phyloP scores from a whole-genome alignment of 2,113 vertebrate genomes.

The Neofelis nebulosa region DNA sequence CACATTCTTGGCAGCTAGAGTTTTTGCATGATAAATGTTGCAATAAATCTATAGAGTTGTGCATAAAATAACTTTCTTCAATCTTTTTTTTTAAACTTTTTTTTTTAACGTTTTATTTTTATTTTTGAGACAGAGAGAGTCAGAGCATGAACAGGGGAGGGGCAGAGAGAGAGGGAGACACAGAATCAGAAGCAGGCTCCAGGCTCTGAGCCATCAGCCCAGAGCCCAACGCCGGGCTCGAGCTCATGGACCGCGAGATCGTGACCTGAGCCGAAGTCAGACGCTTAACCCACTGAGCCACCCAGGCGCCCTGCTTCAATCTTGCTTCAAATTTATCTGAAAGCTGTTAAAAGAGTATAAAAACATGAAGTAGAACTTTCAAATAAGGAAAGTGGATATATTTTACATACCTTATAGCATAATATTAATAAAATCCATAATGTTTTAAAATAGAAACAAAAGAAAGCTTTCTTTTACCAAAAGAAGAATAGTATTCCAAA shows the following conservation, averaged over 20 bases:
- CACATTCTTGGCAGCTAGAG: constrained; percentile 67
- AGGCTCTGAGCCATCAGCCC: no score
- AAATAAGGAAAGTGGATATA: not conserved
- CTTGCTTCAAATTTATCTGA: constrained; percentile 63
- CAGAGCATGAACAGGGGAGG: no score
- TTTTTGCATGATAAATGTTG: constrained; percentile 76
- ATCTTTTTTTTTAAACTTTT: no score
- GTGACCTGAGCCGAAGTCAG: no score
- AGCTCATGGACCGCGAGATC: no score
- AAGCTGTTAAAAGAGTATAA: constrained; percentile 21
- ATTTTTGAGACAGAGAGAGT: no score
- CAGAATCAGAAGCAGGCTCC: no score
- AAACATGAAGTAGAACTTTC: not conserved
- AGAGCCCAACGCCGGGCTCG: no score
- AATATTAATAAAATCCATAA: not conserved
- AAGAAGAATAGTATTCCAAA: not conserved
- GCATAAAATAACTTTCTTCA: constrained; percentile 58
- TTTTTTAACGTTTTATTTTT: no score
- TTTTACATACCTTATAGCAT: not conserved
- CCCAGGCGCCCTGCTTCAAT: no score
- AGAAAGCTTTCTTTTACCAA: not conserved
- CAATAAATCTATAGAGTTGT: constrained; percentile 76
- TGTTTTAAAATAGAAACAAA: not conserved
- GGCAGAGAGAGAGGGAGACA: no score
- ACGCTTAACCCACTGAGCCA: no score